Evolutionary conservation across 2,888 invertebrate genomes (phyloP), one percentile per base, ranked within the genome.

Genomic region (Drosophila borborema): DNA sequence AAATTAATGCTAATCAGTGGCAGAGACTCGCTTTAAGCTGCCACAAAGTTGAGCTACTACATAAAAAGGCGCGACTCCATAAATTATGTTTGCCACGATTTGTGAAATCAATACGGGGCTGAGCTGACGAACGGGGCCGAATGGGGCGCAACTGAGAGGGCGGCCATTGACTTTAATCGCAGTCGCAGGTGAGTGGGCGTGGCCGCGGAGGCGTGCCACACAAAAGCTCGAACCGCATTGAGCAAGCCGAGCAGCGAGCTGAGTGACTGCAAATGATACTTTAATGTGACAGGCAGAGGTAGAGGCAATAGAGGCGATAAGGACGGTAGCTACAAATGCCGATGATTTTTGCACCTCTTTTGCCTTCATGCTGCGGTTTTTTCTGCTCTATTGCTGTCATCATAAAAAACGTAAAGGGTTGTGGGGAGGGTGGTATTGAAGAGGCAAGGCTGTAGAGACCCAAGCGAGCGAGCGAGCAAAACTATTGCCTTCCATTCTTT

Each of bases 231-330:
- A 48, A n/a, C 48, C 65, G 72, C 64, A 76, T 77, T 76, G 72
- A 65, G 70, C n/a, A 78, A 66, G 66, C 69, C 65, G 45, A 41
- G 38, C 16, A 10, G 40, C 7, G 70, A 69, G 70, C 73, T 78
- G 87, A 85, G 80, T 88, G 86, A 88, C 81, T 86, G 88, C 78
- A 85, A 85, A 85, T 86, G 88, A 88, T 85, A 85, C 88, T 85
- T 85, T 85, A 85, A 85, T 85, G 86, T 85, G 88, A 88, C 84
- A 88, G 88, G 72, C 86, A 5, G 40, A 16, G n/a, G 40, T 4
- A 0, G 40, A 16, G 16, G 40, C 34, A 9, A 5, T 28, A 28
- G 40, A 3, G 16, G 2, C 2, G 40, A 7, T 16, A 16, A 0
- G 7, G 40, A 7, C 6, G 40, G n/a, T 10, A 18, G 43, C 64